Evolutionary conservation across 2,797 vertebrate species (phyloP), one percentile per base, ranked within the genome.

Genomic region (Pseudopleuronectes americanus): DNA sequence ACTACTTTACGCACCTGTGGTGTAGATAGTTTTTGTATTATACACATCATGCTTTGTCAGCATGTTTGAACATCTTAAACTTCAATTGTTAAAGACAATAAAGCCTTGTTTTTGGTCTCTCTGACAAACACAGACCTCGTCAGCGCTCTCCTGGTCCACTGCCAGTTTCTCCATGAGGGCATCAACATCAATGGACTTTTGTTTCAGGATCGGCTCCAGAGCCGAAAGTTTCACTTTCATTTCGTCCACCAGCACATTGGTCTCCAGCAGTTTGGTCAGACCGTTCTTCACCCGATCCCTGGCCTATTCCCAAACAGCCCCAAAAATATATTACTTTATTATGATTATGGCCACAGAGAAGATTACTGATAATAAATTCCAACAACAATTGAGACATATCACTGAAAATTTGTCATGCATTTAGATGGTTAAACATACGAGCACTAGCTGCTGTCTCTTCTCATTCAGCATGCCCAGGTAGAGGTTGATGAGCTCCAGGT

Each of bases 401-500:
- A 19, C 26, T n/a, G 3, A 54, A 45, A 14, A 23, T 1, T 14
- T 8, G 7, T 58, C 0, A 36, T 19, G 22, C 2, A 36, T 4
- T 41, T 33, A 7, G 52, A 71, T 17, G 17, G 49, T 59, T 74
- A 16, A 33, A 81, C 87, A 88, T 91, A 97, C 94, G 67, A 91
- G 79, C 74, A 95, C 81, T 2, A 96, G 76, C 76, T 96, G 87
- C 58, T 92, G 87, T 75, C 86, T 95, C 89, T 96, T 96, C 56
- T 93, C 89, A 14, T 71, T 82, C 13, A 97, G 89, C 96, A 97
- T 97, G 49, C 83, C 78, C 63, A 96, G 89, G 74, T 96, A 97
- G 54, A 97, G 93, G 76, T 96, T 96, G 85, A 97, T 96, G 74
- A 97, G 94, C 77, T 97, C 95, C 84, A 97, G 89, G 87, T 96